These are phyloP conservation scores for Megalops atlanticus DNA, from an alignment of 2,113 vertebrate species.

Conservation along the genomic window DNA sequence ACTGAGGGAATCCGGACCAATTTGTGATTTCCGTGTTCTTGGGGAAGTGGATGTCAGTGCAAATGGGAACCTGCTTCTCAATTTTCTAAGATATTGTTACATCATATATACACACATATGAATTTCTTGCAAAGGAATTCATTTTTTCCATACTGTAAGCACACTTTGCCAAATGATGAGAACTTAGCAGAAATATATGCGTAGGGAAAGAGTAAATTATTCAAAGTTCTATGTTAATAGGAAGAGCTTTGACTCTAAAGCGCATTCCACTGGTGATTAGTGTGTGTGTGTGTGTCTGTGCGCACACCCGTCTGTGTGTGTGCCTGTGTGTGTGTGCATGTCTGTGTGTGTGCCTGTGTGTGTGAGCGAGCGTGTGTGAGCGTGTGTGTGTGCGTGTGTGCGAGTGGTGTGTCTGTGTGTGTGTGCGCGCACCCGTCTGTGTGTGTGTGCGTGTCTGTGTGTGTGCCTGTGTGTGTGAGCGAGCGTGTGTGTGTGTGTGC, in stretches of 20 bases:
- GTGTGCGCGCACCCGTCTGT: too few relatives aligned
- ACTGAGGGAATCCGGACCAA: constrained; percentile 21
- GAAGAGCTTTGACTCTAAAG: constrained; percentile 6
- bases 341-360: neutral
- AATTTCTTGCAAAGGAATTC: constrained; percentile 22
- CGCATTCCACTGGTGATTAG: neutral
- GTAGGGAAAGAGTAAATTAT: neutral
- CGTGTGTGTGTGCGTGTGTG: too few relatives aligned
- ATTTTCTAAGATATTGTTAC: constrained; percentile 19
- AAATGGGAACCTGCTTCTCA: constrained; percentile 27
- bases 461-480: too few relatives aligned
- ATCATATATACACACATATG: neutral
- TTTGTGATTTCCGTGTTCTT: constrained; percentile 27
- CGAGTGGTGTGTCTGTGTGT: too few relatives aligned
- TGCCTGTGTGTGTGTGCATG: neutral
- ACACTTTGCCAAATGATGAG: constrained; percentile 18
- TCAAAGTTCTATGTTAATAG: constrained; percentile 18
- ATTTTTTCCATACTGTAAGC: constrained; percentile 12
- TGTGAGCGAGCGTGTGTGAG: neutral
- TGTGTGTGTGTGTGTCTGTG: neutral
- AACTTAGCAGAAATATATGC: neutral
- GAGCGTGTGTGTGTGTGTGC: too few relatives aligned
- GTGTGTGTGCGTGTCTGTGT: too few relatives aligned
- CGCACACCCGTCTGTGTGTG: neutral
- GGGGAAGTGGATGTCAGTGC: constrained; percentile 19